phyloP scores from a whole-genome alignment of 53 echinoderm and acorn worm species.

The Glandiceps talaboti region DNA sequence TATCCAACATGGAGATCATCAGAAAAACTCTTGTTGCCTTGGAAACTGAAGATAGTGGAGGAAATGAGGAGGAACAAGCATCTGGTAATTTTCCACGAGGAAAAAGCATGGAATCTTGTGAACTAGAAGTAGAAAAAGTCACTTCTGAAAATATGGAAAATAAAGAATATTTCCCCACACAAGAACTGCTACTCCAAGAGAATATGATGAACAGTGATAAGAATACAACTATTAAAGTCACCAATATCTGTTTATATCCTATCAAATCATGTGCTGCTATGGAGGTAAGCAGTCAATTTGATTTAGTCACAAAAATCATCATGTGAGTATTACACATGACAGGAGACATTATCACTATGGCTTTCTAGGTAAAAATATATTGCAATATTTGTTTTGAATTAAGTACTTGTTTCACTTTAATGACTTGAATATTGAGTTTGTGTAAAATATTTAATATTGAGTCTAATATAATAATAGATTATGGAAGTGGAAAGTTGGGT shows the following conservation, averaged over 20 bases:
- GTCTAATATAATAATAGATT: too few relatives aligned
- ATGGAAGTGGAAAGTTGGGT: too few relatives aligned
- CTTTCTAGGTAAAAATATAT: too few relatives aligned
- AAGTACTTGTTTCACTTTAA: too few relatives aligned
- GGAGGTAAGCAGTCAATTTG: slow-evolving; percentile 68
- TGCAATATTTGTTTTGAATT: too few relatives aligned
- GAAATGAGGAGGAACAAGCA: background rate
- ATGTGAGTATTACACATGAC: too few relatives aligned
- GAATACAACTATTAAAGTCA: slow-evolving; percentile 10
- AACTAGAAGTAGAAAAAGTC: background rate
- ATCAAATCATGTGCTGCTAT: slow-evolving; percentile 92
- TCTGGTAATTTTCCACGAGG: background rate
- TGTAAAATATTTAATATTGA: too few relatives aligned
- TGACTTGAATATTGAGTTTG: too few relatives aligned
- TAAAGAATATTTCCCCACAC: background rate
- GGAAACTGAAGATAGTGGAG: background rate
- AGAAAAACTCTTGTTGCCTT: background rate
- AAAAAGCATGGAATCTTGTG: background rate
- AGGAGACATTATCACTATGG: too few relatives aligned
- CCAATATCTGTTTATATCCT: slow-evolving; percentile 80
- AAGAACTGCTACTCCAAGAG: background rate
- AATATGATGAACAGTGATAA: background rate
- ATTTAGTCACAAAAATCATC: too few relatives aligned
- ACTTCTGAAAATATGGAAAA: background rate
- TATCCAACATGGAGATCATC: background rate